Conservation (phyloP, 2,888 invertebrate species). For the Lasioglossum lativentre region DNA sequence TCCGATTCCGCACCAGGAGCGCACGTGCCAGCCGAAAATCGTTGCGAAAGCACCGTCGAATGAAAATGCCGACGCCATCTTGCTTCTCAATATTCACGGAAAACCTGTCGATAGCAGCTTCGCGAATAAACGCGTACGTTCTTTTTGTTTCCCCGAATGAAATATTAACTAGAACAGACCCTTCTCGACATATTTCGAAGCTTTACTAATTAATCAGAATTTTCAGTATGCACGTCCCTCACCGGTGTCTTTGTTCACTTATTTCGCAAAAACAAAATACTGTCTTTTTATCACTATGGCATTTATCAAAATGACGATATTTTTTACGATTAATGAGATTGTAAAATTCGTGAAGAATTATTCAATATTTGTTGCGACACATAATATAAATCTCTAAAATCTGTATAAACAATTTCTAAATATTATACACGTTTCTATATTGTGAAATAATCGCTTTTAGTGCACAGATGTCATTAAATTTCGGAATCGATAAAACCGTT, state of each 20-base stretch:
- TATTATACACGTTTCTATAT: not conserved
- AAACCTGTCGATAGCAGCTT: not conserved
- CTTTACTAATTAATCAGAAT: not conserved
- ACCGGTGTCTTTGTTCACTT: too few species aligned
- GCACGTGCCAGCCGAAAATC: not conserved
- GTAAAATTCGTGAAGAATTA: not conserved
- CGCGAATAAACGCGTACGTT: not conserved
- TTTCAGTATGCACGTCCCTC: too few species aligned
- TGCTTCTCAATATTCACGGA: not conserved
- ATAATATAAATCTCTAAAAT: not conserved
- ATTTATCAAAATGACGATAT: too few species aligned
- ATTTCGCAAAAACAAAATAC: too few species aligned
- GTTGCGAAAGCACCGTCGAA: not conserved
- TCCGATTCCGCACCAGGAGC: not conserved
- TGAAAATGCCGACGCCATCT: not conserved
- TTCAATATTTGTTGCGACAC: not conserved
- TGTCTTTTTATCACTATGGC: too few species aligned
- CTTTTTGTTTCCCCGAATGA: not conserved
- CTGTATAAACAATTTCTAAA: not conserved
- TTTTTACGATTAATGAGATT: too few species aligned
- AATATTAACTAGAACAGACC: not conserved
- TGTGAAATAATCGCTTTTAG: not conserved
- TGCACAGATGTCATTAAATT: too few species aligned
- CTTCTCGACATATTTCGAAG: not conserved
- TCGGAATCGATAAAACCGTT: too few species aligned